Base-by-base conservation (phyloP, 1,140 invertebrate species). In the Trichomalopsis sarcophagae region DNA sequence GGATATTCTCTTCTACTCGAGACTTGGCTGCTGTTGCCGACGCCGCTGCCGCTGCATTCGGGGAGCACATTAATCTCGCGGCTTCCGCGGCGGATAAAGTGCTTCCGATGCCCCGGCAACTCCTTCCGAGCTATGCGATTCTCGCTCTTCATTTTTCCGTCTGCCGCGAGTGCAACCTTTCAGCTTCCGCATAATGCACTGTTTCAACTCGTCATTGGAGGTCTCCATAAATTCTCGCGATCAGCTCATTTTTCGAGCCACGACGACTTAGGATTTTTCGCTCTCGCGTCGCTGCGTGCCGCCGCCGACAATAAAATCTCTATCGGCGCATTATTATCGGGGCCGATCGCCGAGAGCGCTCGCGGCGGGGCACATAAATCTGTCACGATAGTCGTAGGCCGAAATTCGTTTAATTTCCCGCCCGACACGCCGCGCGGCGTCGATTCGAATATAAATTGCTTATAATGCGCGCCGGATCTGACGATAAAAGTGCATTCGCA, bases 351-450 rank as follows among this genome's bases (percentile, higher is more conserved):
- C 11, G 17, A 33, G 71, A 36, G 77, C 77, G 30, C 11, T 17
- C 36, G 21, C 30, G 62, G 21, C 30, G 62, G 10, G 30, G 0
- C 62, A 69, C 80, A 81, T 81, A 81, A 81, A 81, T 81, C 68
- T 47, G 80, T 47, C 68, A 40, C 62, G 78, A 80, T 68, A 21
- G 78, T 68, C 78, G 30, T 80, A 68, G 44, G 80, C 80, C 40
- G 80, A 81, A 80, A 81, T 81, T 81, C 80, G 80, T 81, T 81
- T 73, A 73, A 81, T 81, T 81, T 81, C 80, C 66, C 68, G 80
- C 55, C 7, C 33, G 33, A 36, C 2, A 21, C 66, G 80, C 11
- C 36, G 50, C 7, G 21, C 68, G 62, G 62, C 40, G 66, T 69
- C 68, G 80, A 81, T 81, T 71, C 80, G 80, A 81, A 81, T 81